Percentiles rank a stretch among this genome's conserved stretches.
Conservation (phyloP, 2,888 invertebrate genomes). For the Cremastinae sp. region DNA sequence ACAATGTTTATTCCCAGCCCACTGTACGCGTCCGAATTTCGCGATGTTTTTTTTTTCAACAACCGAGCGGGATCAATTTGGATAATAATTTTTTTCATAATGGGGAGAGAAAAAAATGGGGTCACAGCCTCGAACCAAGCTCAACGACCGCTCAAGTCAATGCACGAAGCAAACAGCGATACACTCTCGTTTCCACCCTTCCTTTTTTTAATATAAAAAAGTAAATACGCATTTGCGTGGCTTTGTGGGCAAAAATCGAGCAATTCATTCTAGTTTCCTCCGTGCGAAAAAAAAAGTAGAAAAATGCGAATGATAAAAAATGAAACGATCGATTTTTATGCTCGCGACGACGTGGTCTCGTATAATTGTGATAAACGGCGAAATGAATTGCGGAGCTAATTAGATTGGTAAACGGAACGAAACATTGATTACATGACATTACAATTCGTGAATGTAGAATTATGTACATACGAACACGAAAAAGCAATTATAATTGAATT, state of each 20-base stretch:
- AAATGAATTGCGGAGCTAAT: conserved; percentile 59
- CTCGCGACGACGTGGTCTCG: conserved; percentile 69
- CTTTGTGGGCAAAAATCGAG: conserved; percentile 46
- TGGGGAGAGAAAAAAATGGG: conserved; percentile 11
- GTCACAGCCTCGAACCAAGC: conserved; percentile 62
- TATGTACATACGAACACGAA: conserved; percentile 37
- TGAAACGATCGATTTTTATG: conserved; percentile 35
- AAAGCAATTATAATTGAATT: conserved; percentile 15
- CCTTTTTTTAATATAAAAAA: conserved; percentile 59
- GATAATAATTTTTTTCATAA: background rate
- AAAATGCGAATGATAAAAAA: conserved; percentile 38
- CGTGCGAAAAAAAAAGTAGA: conserved; percentile 30
- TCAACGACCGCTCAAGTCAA: conserved; percentile 69
- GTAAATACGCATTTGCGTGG: conserved; percentile 59
- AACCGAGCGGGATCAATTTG: background rate
- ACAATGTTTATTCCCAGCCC: too few relatives aligned
- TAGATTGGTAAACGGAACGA: conserved; percentile 56
- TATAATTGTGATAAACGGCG: conserved; percentile 74
- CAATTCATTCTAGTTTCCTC: conserved; percentile 9
- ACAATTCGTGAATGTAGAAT: conserved; percentile 35
- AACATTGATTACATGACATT: conserved; percentile 50
- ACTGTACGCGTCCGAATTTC: background rate
- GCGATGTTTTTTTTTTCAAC: background rate
- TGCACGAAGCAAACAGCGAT: conserved; percentile 74
- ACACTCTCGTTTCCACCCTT: conserved; percentile 60